phyloP scores from a whole-genome alignment of 2,888 invertebrate species.

The Acleris holmiana region DNA sequence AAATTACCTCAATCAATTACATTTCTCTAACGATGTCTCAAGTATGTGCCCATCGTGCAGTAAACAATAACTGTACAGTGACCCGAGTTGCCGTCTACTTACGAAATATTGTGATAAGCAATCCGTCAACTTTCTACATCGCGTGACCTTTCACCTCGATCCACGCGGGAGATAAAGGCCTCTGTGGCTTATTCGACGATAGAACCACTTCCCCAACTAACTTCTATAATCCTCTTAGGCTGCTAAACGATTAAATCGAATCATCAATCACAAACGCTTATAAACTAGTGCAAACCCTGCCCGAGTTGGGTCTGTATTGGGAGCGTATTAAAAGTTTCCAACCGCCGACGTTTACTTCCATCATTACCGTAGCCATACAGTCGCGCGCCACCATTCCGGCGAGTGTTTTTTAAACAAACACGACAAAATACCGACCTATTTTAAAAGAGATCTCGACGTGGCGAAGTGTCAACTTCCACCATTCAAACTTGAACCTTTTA shows the following conservation, averaged over 20 bases:
- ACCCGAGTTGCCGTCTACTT: not conserved
- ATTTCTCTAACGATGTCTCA: no score
- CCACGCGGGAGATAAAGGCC: slow-evolving; percentile 4
- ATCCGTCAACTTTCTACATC: slow-evolving; percentile 4
- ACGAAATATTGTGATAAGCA: not conserved
- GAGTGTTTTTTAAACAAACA: slow-evolving; percentile 55
- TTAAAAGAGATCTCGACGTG: slow-evolving; percentile 56
- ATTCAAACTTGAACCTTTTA: slow-evolving; percentile 41
- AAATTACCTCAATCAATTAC: no score
- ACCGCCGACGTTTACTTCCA: slow-evolving; percentile 10
- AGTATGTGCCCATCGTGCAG: no score
- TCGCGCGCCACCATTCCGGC: not conserved
- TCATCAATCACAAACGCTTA: slow-evolving; percentile 37
- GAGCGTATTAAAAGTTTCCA: slow-evolving; percentile 50
- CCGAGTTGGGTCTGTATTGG: slow-evolving; percentile 34
- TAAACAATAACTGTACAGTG: not conserved
- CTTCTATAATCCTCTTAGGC: slow-evolving; percentile 25
- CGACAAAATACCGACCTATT: slow-evolving; percentile 58
- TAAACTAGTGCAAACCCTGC: slow-evolving; percentile 15
- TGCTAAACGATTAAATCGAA: slow-evolving; percentile 34
- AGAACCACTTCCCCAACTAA: slow-evolving; percentile 23
- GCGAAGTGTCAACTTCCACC: slow-evolving; percentile 54
- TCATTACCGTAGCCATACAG: slow-evolving; percentile 11
- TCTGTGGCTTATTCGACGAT: slow-evolving; percentile 9
- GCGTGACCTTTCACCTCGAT: not conserved